A percentile compares a stretch with the other conserved stretches of the same genome.
phyloP scores from a whole-genome alignment of 1,140 invertebrate genomes.

The Epicauta chinensis region DNA sequence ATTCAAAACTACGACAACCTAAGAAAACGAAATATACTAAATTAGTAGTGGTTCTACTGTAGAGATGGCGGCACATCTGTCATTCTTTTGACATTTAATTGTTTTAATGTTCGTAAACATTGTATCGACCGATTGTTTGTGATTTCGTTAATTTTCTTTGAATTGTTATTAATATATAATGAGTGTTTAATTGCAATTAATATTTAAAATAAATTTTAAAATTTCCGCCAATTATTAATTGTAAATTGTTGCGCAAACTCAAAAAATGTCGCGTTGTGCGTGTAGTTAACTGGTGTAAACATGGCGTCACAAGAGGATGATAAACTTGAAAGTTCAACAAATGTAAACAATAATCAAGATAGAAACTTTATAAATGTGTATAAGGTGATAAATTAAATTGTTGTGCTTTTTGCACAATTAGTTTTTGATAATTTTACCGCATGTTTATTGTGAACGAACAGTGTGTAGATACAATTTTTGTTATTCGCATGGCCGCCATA shows the following conservation, averaged over 20 bases:
- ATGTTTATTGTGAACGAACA: conserved; percentile 34
- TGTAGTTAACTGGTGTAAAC: conserved; percentile 39
- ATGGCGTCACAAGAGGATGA: conserved; percentile 40
- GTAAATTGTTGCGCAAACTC: neutral
- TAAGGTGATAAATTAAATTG: conserved; percentile 38
- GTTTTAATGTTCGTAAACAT: no score
- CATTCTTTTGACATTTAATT: no score
- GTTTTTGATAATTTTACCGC: conserved; percentile 32
- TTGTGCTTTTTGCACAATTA: conserved; percentile 36
- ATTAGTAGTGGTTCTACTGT: no score
- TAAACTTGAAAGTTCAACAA: conserved; percentile 34
- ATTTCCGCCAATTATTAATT: no score
- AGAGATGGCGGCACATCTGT: no score
- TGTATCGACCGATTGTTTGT: no score
- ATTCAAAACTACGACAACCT: no score
- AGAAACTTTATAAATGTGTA: conserved; percentile 37
- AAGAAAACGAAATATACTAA: no score
- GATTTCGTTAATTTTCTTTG: no score
- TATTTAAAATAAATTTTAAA: no score
- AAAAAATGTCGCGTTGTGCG: conserved; percentile 23
- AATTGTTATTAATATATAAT: no score
- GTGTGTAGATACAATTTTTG: conserved; percentile 30
- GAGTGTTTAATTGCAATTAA: no score
- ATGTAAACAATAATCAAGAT: conserved; percentile 37
- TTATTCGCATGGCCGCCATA: conserved; percentile 38